Percentiles rank a stretch among this genome's conserved stretches.
These are phyloP conservation scores for Drosophila cognata DNA, from an alignment of 2,888 invertebrate species.

Conservation along the genomic window DNA sequence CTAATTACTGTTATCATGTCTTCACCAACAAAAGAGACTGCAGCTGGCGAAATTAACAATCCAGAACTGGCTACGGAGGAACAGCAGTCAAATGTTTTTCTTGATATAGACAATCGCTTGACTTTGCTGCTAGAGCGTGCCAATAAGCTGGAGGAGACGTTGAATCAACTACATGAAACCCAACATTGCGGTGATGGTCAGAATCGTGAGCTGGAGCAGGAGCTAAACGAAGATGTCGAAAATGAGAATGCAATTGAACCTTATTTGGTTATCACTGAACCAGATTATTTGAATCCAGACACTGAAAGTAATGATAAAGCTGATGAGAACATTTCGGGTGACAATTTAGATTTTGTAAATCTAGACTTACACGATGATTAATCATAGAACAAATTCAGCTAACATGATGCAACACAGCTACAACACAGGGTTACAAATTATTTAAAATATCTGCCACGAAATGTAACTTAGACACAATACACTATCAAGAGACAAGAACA, in stretches of 20 bases:
- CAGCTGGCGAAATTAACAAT: neutral
- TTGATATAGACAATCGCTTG: slow-evolving; percentile 48
- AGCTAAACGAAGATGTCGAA: neutral
- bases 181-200: neutral
- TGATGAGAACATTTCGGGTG: neutral
- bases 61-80: neutral
- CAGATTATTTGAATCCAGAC: neutral
- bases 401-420: neutral
- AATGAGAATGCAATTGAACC: slow-evolving; percentile 1
- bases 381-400: neutral
- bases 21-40: neutral
- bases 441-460: slow-evolving; percentile 7
- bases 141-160: neutral
- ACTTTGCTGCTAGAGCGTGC: slow-evolving; percentile 20
- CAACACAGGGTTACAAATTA: neutral
- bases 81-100: slow-evolving; percentile 16
- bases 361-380: slow-evolving; percentile 36
- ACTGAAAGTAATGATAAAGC: neutral
- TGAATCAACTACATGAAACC: slow-evolving; percentile 16
- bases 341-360: neutral
- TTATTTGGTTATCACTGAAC: neutral
- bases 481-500: neutral
- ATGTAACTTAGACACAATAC: slow-evolving; percentile 5
- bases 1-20: slow-evolving; percentile 26
- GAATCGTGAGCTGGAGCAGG: neutral